Evolutionary conservation across 2,797 vertebrate genomes (phyloP), one percentile per base, ranked within the genome.

Genomic region (Helarctos malayanus): DNA sequence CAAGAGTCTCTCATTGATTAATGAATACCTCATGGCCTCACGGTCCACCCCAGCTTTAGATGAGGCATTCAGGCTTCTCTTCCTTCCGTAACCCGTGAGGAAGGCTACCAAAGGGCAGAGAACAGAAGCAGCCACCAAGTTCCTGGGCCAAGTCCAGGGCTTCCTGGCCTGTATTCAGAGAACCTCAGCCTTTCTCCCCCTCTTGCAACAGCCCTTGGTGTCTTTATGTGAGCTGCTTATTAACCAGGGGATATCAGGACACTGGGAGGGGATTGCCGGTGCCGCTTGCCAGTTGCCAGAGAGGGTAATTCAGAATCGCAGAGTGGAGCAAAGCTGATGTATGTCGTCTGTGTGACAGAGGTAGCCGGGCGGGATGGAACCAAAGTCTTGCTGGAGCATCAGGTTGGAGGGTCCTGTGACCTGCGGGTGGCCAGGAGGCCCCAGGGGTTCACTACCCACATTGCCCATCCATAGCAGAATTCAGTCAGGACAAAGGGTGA

Each of bases 161-260:
- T 76, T 86, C 78, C 84, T 92, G 93, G 97, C 79, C 89, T n/a
- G 41, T 0, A 16, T 71, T 81, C 59, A 27, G 95, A 47, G 68
- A 71, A 78, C 63, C 9, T 65, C 75, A 25, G 93, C 49, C 79
- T 82, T 82, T 82, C 63, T 82, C 76, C 57, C 59, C 32, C 27
- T 68, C 91, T 84, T 52, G 32, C 65, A 23, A 69, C n/a, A 85
- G 91, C n/a, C 65, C 78, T 45, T 11, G 14, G 88, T 96, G 97
- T 96, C 93, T 97, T 87, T 84, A 73, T 90, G 87, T 96, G 97
- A 97, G 93, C 94, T 97, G 97, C 95, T 96, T 95, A 97, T 97
- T 98, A 97, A 97, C 97, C 96, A 95, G 96, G 41, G 89, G 94
- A n/a, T 27, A 75, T 73, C 47, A 76, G 96, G 95, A 47, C 86